Percentiles rank a stretch among this genome's conserved stretches.
These are phyloP conservation scores for Autographa gamma DNA, from an alignment of 2,888 invertebrate species.

Conservation along the genomic window DNA sequence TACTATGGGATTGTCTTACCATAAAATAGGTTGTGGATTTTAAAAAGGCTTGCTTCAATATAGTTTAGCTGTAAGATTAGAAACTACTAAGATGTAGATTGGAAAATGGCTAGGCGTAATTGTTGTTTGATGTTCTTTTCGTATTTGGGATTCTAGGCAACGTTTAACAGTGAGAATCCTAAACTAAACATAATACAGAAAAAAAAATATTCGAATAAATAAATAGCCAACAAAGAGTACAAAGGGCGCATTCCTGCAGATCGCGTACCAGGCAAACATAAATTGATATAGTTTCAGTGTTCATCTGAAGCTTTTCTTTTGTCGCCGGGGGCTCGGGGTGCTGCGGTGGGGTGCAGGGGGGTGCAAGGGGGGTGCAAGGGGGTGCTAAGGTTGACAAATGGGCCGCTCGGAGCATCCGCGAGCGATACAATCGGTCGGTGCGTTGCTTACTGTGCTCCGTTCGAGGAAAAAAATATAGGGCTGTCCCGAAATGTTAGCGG, in stretches of 20 bases:
- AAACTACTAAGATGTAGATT: too few relatives aligned
- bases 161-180: too few relatives aligned
- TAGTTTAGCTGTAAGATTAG: too few relatives aligned
- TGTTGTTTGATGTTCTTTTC: too few relatives aligned
- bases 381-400: slow-evolving; percentile 88
- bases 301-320: slow-evolving; percentile 82
- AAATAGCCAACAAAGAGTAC: slow-evolving; percentile 9
- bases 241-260: slow-evolving; percentile 53
- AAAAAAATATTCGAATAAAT: background rate
- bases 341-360: slow-evolving; percentile 60
- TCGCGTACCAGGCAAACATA: slow-evolving; percentile 63
- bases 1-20: too few relatives aligned
- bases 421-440: slow-evolving; percentile 89
- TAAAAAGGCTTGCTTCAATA: too few relatives aligned
- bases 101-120: too few relatives aligned
- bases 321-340: slow-evolving; percentile 66
- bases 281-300: slow-evolving; percentile 82
- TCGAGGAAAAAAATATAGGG: slow-evolving; percentile 90
- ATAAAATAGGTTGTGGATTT: too few relatives aligned
- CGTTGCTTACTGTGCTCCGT: slow-evolving; percentile 89
- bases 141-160: too few relatives aligned
- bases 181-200: background rate
- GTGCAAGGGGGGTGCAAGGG: slow-evolving; percentile 56
- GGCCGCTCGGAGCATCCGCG: slow-evolving; percentile 88
- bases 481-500: slow-evolving; percentile 55